Evolutionary conservation across 2,888 invertebrate genomes (phyloP), one percentile per base, ranked within the genome.

Genomic region (Cenopis cana): DNA sequence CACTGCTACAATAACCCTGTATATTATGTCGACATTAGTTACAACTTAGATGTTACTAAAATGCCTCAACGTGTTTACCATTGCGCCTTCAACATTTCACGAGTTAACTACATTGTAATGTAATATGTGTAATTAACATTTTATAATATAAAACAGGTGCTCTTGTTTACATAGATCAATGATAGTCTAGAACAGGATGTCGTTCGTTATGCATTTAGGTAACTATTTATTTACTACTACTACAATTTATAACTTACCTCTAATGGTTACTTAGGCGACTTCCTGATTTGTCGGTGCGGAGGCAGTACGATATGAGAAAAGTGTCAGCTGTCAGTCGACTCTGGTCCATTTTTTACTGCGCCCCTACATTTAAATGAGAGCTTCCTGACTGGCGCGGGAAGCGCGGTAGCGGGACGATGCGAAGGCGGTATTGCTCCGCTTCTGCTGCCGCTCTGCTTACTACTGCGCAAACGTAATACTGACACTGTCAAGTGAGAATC

Each of bases 31-130:
- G 11, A 36, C 12, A 12, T 57, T 18, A 36, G 17, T 11, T 18
- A 57, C 18, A 36, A 57, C 12, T 33, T 33, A 56, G 12, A 14
- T 36, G 12, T 18, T 18, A 57, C 17, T 8, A 57, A 12, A 12
- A 12, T 33, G 10, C 20, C 24, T 59, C 20, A 41, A 59, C 11
- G 6, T 36, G 12, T 17, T 38, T 57, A 14, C 12, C 12, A 12
- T 38, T 38, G 3, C 9, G 14, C 59, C 59, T 20, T 20, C 41
- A 4, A 33, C 59, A 36, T 62, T 62, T 52, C 33, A 55, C 18
- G 11, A 52, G 36, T 62, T 62, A n/a, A n/a, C n/a, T n/a, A 62
- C 62, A 62, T 62, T 62, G 62, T 50, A 50, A 33, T 33, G 14
- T 1, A 57, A 41, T 41, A 20, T 59, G 41, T 41, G 14, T 5